Percentiles rank a stretch among this genome's conserved stretches.
Conservation (phyloP, 2,113 vertebrate genomes). For the Clupea harengus region DNA sequence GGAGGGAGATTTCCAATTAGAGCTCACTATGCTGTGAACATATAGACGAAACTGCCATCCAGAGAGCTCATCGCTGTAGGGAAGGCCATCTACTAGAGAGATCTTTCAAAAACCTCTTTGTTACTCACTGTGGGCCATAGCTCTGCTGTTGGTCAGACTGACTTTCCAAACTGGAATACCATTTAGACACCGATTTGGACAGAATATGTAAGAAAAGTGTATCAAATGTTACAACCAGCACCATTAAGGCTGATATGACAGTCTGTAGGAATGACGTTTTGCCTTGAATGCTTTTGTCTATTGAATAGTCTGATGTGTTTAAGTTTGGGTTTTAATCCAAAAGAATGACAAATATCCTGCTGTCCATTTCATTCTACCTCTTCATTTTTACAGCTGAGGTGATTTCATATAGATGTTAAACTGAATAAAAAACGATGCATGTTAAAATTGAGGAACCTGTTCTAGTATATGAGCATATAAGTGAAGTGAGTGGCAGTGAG, state of each 20-base stretch:
- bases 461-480: neutral
- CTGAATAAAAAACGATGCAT: conserved; percentile 55
- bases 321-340: conserved; percentile 12
- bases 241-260: neutral
- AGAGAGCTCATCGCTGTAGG: neutral
- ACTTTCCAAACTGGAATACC: neutral
- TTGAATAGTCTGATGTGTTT: conserved; percentile 3
- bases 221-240: neutral
- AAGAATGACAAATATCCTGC: conserved; percentile 31
- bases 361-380: conserved; percentile 31
- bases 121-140: neutral
- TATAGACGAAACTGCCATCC: neutral
- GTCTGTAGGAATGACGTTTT: neutral
- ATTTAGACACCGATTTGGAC: neutral
- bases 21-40: conserved; percentile 3
- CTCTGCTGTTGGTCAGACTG: neutral
- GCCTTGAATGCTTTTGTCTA: conserved; percentile 4
- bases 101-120: no score
- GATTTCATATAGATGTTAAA: conserved; percentile 36
- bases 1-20: neutral
- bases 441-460: neutral
- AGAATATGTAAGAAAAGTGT: neutral
- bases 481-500: neutral
- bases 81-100: no score
- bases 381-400: conserved; percentile 41